Evolutionary conservation across 2,113 vertebrate species (phyloP), one percentile per base, ranked within the genome.

Genomic region (Anser brachyrhynchus): DNA sequence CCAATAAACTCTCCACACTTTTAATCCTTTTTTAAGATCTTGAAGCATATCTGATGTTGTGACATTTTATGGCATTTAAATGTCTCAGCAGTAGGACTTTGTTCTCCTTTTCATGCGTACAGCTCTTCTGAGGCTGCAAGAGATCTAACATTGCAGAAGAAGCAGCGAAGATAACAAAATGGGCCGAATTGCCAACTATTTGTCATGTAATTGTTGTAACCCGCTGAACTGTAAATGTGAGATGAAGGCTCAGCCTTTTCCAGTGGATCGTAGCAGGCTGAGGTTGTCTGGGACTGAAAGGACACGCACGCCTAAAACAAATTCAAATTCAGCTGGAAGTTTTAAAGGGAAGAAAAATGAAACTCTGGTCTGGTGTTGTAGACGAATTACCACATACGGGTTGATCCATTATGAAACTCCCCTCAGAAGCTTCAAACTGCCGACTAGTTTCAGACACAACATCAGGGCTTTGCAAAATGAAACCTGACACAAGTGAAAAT

Each of bases 61-160:
- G 94, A 95, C 58, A 81, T 95, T 96, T 95, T 79, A 87, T 82
- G 85, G 79, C 89, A 89, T 95, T 94, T 96, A 93, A 92, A 71
- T 82, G 72, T 76, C 80, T 89, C 49, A 65, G 89, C 85, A 64
- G 39, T 39, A 52, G 69, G 80, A 87, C 77, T 78, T 73, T 86
- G 43, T 84, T 92, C 69, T 70, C 66, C 66, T 92, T 57, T 87
- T 97, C 74, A 49, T 69, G 79, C 4, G 2, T 64, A 59, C 37
- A 64, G 31, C 80, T 46, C 67, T 91, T 78, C 49, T 84, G 74
- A 72, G 66, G 59, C 93, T 87, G 81, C 86, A 54, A 74, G 71
- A 75, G 44, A 17, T 84, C 67, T 65, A 65, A 75, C 43, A 17
- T 31, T 39, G 41, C 46, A 92, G 85, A 78, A 3, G 22, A 80